A percentile compares a stretch with the other conserved stretches of the same genome.
These are phyloP conservation scores for Hyles vespertilio DNA, from an alignment of 1,140 invertebrate genomes.

Conservation along the genomic window DNA sequence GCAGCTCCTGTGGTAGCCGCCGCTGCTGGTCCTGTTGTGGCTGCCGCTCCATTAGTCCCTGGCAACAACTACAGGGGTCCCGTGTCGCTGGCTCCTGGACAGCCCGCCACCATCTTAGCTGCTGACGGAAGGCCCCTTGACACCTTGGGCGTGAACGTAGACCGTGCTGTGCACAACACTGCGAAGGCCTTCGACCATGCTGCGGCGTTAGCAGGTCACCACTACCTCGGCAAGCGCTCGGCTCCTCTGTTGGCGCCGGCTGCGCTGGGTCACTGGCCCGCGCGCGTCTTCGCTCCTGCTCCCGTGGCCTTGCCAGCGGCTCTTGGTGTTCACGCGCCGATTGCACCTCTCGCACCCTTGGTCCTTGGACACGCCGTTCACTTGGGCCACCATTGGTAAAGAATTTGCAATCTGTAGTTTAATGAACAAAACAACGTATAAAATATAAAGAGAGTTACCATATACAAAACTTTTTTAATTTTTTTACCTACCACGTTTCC, in stretches of 20 bases:
- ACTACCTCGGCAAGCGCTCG: constrained; percentile 55
- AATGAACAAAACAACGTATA: constrained; percentile 22
- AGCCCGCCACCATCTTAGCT: constrained; percentile 62
- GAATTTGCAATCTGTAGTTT: constrained; percentile 23
- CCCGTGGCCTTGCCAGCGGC: constrained; percentile 20
- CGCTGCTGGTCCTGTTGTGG: constrained; percentile 24
- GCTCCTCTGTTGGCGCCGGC: constrained; percentile 30
- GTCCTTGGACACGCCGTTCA: constrained; percentile 22
- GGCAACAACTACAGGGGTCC: constrained; percentile 57
- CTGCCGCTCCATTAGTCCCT: constrained; percentile 29
- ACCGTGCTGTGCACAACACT: constrained; percentile 63
- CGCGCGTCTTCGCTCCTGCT: constrained; percentile 3
- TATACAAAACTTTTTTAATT: constrained; percentile 10
- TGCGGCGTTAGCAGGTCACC: constrained; percentile 15
- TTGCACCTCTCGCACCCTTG: constrained; percentile 23
- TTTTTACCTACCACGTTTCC: background rate
- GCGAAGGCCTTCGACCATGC: constrained; percentile 49
- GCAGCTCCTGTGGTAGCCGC: constrained; percentile 21
- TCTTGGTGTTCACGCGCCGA: constrained; percentile 8
- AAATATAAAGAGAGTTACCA: constrained; percentile 44
- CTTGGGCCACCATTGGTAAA: constrained; percentile 28
- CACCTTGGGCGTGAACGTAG: constrained; percentile 67
- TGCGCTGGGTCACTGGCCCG: constrained; percentile 20
- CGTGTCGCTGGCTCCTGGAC: constrained; percentile 53
- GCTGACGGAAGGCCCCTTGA: constrained; percentile 66